phyloP scores from a whole-genome alignment of 2,888 invertebrate species.

The Drosophila longiperda region DNA sequence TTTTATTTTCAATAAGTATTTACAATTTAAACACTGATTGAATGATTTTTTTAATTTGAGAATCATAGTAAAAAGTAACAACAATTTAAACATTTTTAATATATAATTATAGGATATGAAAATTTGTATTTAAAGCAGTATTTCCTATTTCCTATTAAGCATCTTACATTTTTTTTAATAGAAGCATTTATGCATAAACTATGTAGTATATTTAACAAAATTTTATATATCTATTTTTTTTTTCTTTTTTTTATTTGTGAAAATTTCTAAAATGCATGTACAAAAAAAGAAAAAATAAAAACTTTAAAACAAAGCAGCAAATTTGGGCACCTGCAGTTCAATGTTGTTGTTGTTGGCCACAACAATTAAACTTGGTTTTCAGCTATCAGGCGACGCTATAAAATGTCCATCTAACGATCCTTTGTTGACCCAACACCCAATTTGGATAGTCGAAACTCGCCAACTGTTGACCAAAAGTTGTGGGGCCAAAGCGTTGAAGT shows the following conservation, averaged over 20 bases:
- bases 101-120: neutral
- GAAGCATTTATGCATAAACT: neutral
- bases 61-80: neutral
- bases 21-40: neutral
- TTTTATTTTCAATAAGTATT: neutral
- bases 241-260: neutral
- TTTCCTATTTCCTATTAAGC: too few species aligned
- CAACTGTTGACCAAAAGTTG: constrained; percentile 21
- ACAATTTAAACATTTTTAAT: neutral
- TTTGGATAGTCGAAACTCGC: constrained; percentile 1
- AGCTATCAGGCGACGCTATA: constrained; percentile 7
- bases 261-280: neutral
- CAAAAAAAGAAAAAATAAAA: neutral
- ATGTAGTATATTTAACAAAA: neutral
- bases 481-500: constrained; percentile 16
- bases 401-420: constrained; percentile 16
- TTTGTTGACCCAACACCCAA: constrained; percentile 17
- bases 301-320: neutral
- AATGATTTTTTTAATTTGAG: neutral
- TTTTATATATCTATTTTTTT: neutral
- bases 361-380: constrained; percentile 19
- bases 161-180: neutral
- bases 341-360: constrained; percentile 6
- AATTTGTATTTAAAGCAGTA: neutral
- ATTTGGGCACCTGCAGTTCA: constrained; percentile 11